Evolutionary conservation across 37 sponge, comb jelly and placozoan genomes (phyloP), one percentile per base, ranked within the genome.

Genomic region (Cliona cf. orientalis): DNA sequence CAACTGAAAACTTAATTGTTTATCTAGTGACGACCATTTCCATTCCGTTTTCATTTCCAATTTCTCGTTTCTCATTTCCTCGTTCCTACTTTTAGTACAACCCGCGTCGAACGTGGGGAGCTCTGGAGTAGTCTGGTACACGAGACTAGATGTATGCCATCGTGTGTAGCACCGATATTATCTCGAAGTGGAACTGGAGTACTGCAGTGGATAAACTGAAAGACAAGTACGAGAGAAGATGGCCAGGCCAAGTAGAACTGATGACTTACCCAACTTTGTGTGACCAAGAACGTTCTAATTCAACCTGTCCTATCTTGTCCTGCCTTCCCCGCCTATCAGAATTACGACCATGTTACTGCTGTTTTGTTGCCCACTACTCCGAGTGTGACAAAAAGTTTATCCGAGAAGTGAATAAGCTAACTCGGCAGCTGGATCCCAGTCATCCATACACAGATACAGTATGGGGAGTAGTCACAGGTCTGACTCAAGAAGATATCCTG

Each of bases 401-500:
- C 7, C 55, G 39, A 1, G 32, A 64, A 3, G 66, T 91, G 0
- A 77, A 91, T 67, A 56, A 34, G 41, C 31, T 91, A 11, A 82
- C 83, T 26, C 63, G 92, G 37, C 44, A 78, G 61, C 65, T 91
- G 12, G 92, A 91, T 42, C 87, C 74, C 3, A 55, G 84, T 39
- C 56, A 66, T 33, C 92, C 92, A 0, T 91, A 72, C 42, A 49
- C 68, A 31, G 92, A 91, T 56, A 86, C 87, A 6, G 57, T 91
- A 46, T 91, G 92, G 92, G 92, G 87, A 0, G 66, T 91, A 29
- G 72, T 91, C 2, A 91, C 92, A 1, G 92, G 83, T 34, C n/a
- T 55, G 26, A 39, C 23, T 6, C 84, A 82, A 58, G 79, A 86
- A 7, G 87, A 91, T 55, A 43, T 86, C 38, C 72, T 82, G 32